Base-by-base conservation (phyloP, 2,888 invertebrate genomes). In the Nemapogon koenigi region DNA sequence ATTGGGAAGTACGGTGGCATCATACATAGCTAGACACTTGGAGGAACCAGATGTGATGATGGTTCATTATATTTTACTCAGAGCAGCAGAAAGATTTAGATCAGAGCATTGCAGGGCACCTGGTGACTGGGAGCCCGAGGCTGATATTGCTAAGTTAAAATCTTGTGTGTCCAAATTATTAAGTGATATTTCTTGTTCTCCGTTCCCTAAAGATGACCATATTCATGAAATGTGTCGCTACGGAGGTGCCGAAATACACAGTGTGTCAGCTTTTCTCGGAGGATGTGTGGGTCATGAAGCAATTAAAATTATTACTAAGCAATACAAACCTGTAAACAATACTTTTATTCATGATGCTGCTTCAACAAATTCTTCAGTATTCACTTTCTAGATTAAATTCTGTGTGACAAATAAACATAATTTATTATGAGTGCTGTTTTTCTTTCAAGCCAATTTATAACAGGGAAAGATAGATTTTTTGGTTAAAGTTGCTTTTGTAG, bases 211-310 rank as follows among this genome's bases (percentile, higher is more conserved):
- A 59, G 97, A 97, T 68, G 97, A 97, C 63, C 90, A 90, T 54
- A 86, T 97, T 18, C 96, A 97, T 67, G 97, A 97, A 76, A 89
- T 97, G 75, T 94, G 94, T 58, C 85, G 97, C 19, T 97, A 94
- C 69, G 98, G 97, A 8, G 97, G 94, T 7, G 87, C 92, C 7
- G 97, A 99, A 69, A 78, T 98, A 42, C 98, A 98, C 66, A 91
- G 94, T 18, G 86, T 98, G 8, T 94, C 97, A 8, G 91, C 98
- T 4, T 93, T 92, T 59, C 78, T 97, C 47, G 89, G 88, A 44
- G 98, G 97, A 3, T 90, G 94, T 60, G 91, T 91, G 16, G 97
- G 97, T 4, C 98, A 99, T 58, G 98, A 98, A 81, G 88, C 89
- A 3, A 94, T 97, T 46, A 99, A 99, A 79, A 81, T 99, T 40